Conservation (phyloP, 2,888 invertebrate species). For the Pandemis cinnamomeana region DNA sequence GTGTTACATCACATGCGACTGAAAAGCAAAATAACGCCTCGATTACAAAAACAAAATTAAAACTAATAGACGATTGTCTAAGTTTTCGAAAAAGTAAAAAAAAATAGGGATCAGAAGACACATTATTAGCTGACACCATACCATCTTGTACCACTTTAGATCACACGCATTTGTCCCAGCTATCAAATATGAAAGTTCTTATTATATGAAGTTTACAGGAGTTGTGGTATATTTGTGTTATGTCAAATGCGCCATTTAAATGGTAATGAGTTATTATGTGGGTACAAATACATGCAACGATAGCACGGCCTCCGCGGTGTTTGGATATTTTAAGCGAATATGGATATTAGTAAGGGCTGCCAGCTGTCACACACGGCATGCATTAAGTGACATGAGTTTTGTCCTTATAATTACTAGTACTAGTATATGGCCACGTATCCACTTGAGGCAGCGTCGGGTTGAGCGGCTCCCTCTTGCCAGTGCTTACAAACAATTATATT, state of each 20-base stretch:
- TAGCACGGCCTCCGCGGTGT: neutral
- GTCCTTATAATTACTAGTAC: neutral
- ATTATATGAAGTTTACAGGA: slow-evolving; percentile 33
- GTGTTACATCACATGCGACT: no score
- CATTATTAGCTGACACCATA: no score
- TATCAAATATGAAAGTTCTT: neutral
- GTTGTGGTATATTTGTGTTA: slow-evolving; percentile 27
- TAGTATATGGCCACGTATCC: no score
- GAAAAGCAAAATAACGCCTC: no score
- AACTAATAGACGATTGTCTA: no score
- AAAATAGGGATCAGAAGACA: no score
- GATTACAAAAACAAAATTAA: no score
- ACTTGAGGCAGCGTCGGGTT: no score
- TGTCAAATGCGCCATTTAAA: slow-evolving; percentile 31
- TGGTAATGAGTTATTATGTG: slow-evolving; percentile 32
- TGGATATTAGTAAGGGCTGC: neutral
- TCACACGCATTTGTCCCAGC: neutral
- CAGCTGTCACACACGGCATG: neutral
- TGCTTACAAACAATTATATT: no score
- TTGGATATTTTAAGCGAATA: slow-evolving; percentile 4
- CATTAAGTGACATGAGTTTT: neutral
- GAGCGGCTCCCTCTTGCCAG: no score
- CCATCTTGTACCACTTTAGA: no score
- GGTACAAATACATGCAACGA: slow-evolving; percentile 24
- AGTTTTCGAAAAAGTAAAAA: no score